Evolutionary conservation across 2,888 invertebrate genomes (phyloP), one percentile per base, ranked within the genome.

Genomic region (Euclidia mi): DNA sequence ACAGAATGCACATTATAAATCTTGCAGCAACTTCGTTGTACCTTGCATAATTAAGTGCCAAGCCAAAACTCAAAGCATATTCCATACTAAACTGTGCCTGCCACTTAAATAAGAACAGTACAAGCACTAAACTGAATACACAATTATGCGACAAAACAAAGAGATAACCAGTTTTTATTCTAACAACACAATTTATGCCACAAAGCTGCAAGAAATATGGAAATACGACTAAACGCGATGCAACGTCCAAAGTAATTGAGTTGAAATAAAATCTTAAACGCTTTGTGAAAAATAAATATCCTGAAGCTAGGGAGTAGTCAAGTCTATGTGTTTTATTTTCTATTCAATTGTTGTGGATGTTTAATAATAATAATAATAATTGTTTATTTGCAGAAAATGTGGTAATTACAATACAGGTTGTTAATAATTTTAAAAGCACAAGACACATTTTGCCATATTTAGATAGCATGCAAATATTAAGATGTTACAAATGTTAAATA

Each of bases 181-280:
- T 28, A 52, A 52, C 35, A 29, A 43, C 28, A 43, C 44, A 45
- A 52, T 44, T 44, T 45, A 32, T 17, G 20, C 25, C 18, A 28
- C 34, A 40, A 29, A 12, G 43, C 43, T 12, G 18, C 14, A 18
- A 45, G 52, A 56, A 71, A 56, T 59, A 67, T 63, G 56, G 35
- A 59, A 52, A 71, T 69, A 50, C 44, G 35, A 18, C 40, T 48
- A 28, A 61, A 44, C 41, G 47, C 49, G 32, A 35, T 51, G 48
- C 46, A 48, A 42, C 37, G n/a, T n/a, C n/a, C n/a, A 29, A 66
- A 58, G 71, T 71, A 66, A 71, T 71, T 56, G 71, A 58, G 58
- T 56, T 63, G 59, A 44, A 66, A 59, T 65, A 57, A 58, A 71
- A 63, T 66, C 55, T 66, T 62, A 58, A 71, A 49, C 45, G 59